phyloP scores from a whole-genome alignment of 2,113 vertebrate species.

The Misgurnus anguillicaudatus region DNA sequence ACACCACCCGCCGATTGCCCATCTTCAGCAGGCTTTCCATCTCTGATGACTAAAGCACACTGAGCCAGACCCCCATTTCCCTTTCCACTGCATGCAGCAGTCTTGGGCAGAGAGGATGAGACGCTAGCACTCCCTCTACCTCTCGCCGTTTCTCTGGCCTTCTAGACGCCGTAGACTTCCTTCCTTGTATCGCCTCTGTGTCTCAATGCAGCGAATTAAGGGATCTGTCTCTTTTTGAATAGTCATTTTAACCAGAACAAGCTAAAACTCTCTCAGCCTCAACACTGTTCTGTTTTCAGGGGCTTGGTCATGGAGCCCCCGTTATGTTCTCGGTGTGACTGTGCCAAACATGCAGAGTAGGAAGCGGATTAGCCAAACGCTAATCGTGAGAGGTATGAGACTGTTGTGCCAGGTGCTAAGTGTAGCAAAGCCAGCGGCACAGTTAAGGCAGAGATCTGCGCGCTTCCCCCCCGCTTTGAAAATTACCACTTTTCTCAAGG shows the following conservation, averaged over 20 bases:
- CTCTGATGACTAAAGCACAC: conserved; percentile 87
- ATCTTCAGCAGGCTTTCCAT: conserved; percentile 99
- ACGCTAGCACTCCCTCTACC: conserved; percentile 38
- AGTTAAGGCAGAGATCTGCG: conserved; percentile 78
- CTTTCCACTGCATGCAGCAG: conserved; percentile 39
- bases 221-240: conserved; percentile 62
- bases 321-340: conserved; percentile 65
- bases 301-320: conserved; percentile 48
- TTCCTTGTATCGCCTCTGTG: conserved; percentile 50
- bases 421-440: conserved; percentile 75
- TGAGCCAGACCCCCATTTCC: conserved; percentile 38
- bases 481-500: conserved; percentile 64
- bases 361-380: conserved; percentile 70
- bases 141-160: conserved; percentile 33
- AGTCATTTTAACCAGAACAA: conserved; percentile 54
- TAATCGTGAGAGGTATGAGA: conserved; percentile 69
- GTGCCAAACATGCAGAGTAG: conserved; percentile 69
- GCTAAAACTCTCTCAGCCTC: conserved; percentile 54
- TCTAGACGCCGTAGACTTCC: conserved; percentile 47
- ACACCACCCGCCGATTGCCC: conserved; percentile 94
- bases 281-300: conserved; percentile 47
- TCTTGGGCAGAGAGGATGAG: conserved; percentile 44
- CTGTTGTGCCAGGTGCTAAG: conserved; percentile 78
- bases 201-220: conserved; percentile 70
- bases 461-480: conserved; percentile 66